Conservation (phyloP, 2,113 vertebrate genomes). For the Pitta sordida region DNA sequence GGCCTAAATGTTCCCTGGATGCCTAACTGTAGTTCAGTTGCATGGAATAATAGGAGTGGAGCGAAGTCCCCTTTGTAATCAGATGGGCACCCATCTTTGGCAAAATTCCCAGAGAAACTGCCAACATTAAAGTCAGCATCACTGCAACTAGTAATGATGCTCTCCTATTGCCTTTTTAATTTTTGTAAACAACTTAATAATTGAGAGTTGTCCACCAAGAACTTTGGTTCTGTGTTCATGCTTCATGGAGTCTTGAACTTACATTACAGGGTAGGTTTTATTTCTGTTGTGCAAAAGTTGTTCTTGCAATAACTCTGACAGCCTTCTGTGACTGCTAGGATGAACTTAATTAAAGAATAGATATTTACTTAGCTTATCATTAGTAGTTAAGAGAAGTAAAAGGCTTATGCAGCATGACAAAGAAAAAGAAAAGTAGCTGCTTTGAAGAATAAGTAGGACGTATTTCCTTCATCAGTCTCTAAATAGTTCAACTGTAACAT, state of each 20-base stretch:
- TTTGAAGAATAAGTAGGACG: background rate
- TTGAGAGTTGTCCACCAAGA: background rate
- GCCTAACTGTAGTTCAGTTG: background rate
- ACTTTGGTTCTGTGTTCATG: background rate
- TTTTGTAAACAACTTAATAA: background rate
- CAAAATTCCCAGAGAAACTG: background rate
- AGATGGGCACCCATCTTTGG: background rate
- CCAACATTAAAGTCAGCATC: background rate
- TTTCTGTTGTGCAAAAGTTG: background rate
- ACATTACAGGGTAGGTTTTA: background rate
- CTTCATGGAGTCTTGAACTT: background rate
- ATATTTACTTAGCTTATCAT: background rate
- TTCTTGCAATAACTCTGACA: background rate
- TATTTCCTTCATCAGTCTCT: background rate
- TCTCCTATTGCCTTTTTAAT: rapidly evolving
- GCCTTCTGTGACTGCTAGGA: background rate
- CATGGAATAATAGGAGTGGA: background rate
- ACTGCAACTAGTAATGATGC: background rate
- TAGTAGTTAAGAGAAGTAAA: background rate
- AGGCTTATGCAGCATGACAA: background rate
- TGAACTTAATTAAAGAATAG: background rate
- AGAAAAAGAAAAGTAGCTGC: background rate
- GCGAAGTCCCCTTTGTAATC: background rate
- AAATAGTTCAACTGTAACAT: background rate
- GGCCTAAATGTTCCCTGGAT: background rate